Conservation (phyloP, 2,888 invertebrate species). For the Athrips mouffetella region DNA sequence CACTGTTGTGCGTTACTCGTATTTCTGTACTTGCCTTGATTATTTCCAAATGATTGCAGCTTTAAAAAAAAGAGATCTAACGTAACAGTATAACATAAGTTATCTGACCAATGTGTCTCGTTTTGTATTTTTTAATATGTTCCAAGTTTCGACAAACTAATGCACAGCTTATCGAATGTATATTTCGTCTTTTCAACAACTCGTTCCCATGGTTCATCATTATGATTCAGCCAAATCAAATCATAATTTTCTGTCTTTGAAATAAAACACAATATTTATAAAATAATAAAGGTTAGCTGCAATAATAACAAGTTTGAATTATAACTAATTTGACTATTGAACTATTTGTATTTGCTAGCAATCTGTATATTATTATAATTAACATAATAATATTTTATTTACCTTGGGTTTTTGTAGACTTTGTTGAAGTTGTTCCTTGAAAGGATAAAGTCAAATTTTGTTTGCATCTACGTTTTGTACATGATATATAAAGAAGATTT, state of each 20-base stretch:
- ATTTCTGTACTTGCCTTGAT: too few relatives aligned
- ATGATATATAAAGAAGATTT: not conserved
- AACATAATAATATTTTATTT: not conserved
- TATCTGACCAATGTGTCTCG: slow-evolving; percentile 7
- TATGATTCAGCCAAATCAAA: slow-evolving; percentile 10
- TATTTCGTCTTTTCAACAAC: slow-evolving; percentile 8
- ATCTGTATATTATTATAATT: too few relatives aligned
- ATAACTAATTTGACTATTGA: too few relatives aligned
- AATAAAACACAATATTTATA: too few relatives aligned
- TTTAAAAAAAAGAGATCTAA: not conserved
- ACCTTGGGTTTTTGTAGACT: not conserved
- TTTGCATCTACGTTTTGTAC: not conserved
- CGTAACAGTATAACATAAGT: not conserved
- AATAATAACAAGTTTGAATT: not conserved
- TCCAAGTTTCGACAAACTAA: slow-evolving; percentile 11
- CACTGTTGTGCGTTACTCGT: too few relatives aligned
- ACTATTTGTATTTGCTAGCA: too few relatives aligned
- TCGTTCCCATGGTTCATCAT: slow-evolving; percentile 10
- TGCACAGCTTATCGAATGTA: slow-evolving; percentile 1
- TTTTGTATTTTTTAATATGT: slow-evolving; percentile 10
- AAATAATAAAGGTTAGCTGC: too few relatives aligned
- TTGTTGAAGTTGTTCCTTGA: not conserved
- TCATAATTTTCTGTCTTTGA: slow-evolving; percentile 7
- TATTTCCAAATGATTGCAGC: not conserved
- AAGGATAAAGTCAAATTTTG: not conserved